Base-by-base conservation (phyloP, 2,888 invertebrate species). In the Frankliniella fusca region DNA sequence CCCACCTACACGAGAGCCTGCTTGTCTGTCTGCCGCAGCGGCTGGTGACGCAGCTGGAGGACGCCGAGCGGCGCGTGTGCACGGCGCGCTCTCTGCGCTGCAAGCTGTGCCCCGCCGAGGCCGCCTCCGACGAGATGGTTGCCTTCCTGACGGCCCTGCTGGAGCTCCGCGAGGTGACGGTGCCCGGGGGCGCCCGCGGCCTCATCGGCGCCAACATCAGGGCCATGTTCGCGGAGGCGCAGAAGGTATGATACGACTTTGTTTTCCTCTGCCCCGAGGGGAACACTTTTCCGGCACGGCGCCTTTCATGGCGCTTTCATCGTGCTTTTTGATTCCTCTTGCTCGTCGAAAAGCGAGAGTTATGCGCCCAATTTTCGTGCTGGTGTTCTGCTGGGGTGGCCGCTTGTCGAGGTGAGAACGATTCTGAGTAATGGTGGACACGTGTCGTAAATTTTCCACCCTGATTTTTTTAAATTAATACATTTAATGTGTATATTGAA, bases 151-250 rank as follows among this genome's bases (percentile, higher is more conserved):
- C 88, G 8, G 88, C 89, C 83, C 87, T 93, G 28, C 89, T 92
- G 85, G 88, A 89, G 18, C 90, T 91, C 27, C 89, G 90, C 48
- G 92, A 93, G 87, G 91, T 93, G n/a, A 87, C 88, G 28, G 89
- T 93, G 11, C 89, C 90, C 9, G 91, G 90, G 20, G 91, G 90
- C 28, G 88, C 90, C 0, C 87, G 89, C 83, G 91, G 92, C 18
- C 88, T 89, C 27, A 88, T 92, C 20, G 93, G 92, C 15, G 86
- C 87, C 23, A 89, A 90, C 83, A 89, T 93, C 80, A 88, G 89
- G 49, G 88, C 89, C 79, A 90, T 93, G 89, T 93, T 93, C 85
- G 87, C 87, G 20, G 90, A 91, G 48, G 90, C 91, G 20, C 91
- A 91, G 85, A 91, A 90, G 88, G 90, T 90, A 86, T 86, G 85